A percentile compares a stretch with the other conserved stretches of the same genome.
These are phyloP conservation scores for Athrips mouffetella DNA, from an alignment of 2,888 invertebrate genomes.

Conservation along the genomic window DNA sequence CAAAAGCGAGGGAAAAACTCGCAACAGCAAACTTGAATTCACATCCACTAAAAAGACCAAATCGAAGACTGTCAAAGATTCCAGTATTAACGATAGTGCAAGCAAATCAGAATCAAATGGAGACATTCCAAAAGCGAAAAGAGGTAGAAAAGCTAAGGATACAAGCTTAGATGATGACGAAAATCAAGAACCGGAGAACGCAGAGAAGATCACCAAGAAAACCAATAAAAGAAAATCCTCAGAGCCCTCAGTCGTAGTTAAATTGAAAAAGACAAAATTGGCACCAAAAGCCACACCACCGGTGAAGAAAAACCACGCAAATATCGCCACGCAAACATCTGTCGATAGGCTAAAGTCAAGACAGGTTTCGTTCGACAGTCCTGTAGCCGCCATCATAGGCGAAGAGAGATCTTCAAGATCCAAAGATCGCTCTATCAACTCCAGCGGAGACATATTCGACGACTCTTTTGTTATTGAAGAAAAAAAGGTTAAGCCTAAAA, in stretches of 20 bases:
- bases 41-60: slow-evolving; percentile 43
- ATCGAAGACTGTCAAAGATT: slow-evolving; percentile 5
- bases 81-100: not conserved
- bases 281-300: slow-evolving; percentile 61
- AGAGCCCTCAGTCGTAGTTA: slow-evolving; percentile 50
- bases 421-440: slow-evolving; percentile 39
- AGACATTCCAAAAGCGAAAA: slow-evolving; percentile 27
- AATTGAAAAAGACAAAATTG: slow-evolving; percentile 54
- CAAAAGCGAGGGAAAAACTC: slow-evolving; percentile 77
- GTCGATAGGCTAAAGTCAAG: slow-evolving; percentile 43
- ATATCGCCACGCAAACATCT: slow-evolving; percentile 67
- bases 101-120: slow-evolving; percentile 19
- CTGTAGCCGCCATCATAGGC: slow-evolving; percentile 53
- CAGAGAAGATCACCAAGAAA: slow-evolving; percentile 32
- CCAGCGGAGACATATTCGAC: slow-evolving; percentile 67
- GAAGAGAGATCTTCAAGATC: slow-evolving; percentile 32
- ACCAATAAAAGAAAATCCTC: slow-evolving; percentile 51
- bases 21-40: slow-evolving; percentile 80
- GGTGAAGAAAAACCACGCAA: slow-evolving; percentile 55
- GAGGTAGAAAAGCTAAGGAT: slow-evolving; percentile 32
- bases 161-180: slow-evolving; percentile 35
- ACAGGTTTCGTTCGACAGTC: slow-evolving; percentile 63
- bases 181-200: slow-evolving; percentile 43
- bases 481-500: slow-evolving; percentile 54
- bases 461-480: slow-evolving; percentile 60